Evolutionary conservation across 1,140 invertebrate genomes (phyloP).

Genomic region (Bombus superbus): DNA sequence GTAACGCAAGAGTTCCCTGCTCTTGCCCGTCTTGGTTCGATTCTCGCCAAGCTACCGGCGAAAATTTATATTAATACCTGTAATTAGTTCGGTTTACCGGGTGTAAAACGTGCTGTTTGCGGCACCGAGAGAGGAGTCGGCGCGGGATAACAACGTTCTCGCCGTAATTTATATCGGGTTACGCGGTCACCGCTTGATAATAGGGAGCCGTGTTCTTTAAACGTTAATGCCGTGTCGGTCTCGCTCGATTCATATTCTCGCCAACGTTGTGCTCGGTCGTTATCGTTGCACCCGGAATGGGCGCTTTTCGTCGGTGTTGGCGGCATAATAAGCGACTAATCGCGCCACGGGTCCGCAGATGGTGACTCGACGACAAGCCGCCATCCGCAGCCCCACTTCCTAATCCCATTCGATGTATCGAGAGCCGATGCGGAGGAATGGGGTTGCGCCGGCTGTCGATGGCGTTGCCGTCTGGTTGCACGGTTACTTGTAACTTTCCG

Average conservation of each 20-base stretch:
- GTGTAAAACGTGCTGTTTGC: neutral
- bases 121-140: neutral
- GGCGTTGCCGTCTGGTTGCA: neutral
- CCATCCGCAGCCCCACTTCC: neutral
- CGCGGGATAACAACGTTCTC: neutral
- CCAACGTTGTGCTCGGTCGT: neutral
- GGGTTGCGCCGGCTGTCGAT: neutral
- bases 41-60: neutral
- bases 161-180: slow-evolving; percentile 2
- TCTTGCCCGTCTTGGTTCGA: neutral
- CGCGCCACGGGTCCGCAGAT: neutral
- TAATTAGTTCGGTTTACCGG: neutral
- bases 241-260: no score
- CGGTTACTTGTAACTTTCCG: neutral
- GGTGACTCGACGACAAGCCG: neutral
- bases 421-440: neutral
- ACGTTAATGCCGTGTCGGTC: neutral
- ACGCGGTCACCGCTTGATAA: slow-evolving; percentile 19
- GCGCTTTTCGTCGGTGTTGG: slow-evolving; percentile 15
- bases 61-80: neutral
- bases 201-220: slow-evolving; percentile 10
- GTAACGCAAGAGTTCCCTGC: no score
- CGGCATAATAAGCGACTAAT: slow-evolving; percentile 30
- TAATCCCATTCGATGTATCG: neutral
- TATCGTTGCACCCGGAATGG: slow-evolving; percentile 15